These are phyloP conservation scores for Panthera uncia DNA, from an alignment of 2,113 vertebrate genomes.

Conservation along the genomic window DNA sequence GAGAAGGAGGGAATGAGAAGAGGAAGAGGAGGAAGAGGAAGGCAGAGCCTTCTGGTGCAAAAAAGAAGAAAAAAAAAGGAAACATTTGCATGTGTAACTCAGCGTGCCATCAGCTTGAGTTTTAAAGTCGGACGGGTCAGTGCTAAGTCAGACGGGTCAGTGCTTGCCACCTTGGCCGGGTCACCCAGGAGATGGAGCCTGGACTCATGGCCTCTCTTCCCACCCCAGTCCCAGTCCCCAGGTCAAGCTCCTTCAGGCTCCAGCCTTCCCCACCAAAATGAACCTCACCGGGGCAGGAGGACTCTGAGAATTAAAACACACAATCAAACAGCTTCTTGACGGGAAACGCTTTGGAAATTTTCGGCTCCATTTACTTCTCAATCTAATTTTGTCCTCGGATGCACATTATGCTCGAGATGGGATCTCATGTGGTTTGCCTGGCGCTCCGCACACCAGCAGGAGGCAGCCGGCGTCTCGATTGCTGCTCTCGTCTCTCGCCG, in stretches of 20 bases:
- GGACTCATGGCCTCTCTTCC: neutral
- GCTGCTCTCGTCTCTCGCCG: conserved; percentile 78
- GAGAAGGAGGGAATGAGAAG: neutral
- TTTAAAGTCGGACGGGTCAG: accelerated
- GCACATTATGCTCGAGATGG: conserved; percentile 90
- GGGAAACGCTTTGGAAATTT: conserved; percentile 90
- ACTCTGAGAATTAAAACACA: conserved; percentile 87
- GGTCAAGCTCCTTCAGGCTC: conserved; percentile 61
- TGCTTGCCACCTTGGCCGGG: too few species aligned
- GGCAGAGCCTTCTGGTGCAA: neutral
- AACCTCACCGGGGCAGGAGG: conserved; percentile 81
- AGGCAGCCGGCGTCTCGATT: conserved; percentile 83
- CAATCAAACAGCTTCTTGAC: conserved; percentile 88
- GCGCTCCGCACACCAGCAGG: conserved; percentile 84
- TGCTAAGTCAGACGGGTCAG: accelerated
- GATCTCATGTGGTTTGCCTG: conserved; percentile 90
- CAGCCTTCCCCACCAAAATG: conserved; percentile 80
- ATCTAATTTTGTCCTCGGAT: conserved; percentile 93
- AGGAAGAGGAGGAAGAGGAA: neutral
- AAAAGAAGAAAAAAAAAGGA: neutral
- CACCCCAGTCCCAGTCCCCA: neutral
- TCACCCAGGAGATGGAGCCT: too few species aligned
- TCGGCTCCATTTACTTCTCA: conserved; percentile 92
- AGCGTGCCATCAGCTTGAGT: accelerated
- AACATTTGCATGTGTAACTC: neutral